phyloP scores from a whole-genome alignment of 2,113 vertebrate species.

The Mixornis gularis region DNA sequence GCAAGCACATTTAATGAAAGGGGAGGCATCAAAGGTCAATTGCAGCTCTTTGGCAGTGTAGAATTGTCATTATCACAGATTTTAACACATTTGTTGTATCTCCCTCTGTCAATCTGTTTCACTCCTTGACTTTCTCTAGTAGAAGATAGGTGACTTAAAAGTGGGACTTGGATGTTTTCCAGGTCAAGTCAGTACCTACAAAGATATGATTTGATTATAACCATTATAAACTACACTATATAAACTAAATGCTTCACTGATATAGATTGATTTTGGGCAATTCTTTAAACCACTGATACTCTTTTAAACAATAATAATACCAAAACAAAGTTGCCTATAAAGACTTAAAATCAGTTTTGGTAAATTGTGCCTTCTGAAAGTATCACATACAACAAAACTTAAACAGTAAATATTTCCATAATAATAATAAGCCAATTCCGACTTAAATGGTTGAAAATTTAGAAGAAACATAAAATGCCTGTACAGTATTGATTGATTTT shows the following conservation, averaged over 20 bases:
- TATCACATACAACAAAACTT: neutral
- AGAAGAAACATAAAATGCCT: neutral
- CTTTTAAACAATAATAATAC: neutral
- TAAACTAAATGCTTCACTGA: neutral
- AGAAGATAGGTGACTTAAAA: neutral
- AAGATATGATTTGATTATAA: neutral
- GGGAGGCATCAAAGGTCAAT: neutral
- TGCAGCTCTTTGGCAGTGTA: neutral
- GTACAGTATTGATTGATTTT: neutral
- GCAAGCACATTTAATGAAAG: neutral
- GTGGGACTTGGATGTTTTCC: neutral
- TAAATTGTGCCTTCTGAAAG: neutral
- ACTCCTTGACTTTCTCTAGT: neutral
- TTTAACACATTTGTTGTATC: neutral
- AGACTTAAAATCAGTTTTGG: neutral
- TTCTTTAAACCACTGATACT: neutral
- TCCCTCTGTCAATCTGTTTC: neutral
- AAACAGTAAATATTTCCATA: neutral
- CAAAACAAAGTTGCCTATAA: neutral
- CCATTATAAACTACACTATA: neutral
- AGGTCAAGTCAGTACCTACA: neutral
- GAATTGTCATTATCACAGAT: neutral
- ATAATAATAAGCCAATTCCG: neutral
- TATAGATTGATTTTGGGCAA: neutral
- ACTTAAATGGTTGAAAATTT: neutral